phyloP scores from a whole-genome alignment of 2,888 invertebrate genomes.

The Nebria brevicollis region DNA sequence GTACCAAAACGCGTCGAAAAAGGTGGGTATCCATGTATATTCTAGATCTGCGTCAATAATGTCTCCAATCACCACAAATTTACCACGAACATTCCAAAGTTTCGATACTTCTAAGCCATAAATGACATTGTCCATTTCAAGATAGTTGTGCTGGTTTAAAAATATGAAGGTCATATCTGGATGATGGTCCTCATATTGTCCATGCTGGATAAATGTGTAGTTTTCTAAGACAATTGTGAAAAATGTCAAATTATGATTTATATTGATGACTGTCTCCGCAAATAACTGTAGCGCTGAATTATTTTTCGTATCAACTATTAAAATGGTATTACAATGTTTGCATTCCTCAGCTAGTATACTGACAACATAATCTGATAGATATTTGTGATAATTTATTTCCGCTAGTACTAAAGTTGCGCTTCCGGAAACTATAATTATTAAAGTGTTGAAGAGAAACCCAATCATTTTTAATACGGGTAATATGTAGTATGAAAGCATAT shows the following conservation, averaged over 20 bases:
- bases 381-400: not conserved
- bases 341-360: not conserved
- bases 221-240: not conserved
- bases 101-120: not conserved
- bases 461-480: too few relatives aligned
- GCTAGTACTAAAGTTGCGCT: not conserved
- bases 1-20: not conserved
- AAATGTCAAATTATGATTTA: not conserved
- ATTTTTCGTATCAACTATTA: not conserved
- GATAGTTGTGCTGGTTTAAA: not conserved
- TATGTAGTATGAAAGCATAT: too few relatives aligned
- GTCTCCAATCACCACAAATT: not conserved
- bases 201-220: not conserved
- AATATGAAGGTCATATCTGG: conserved; percentile 14
- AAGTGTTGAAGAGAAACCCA: too few relatives aligned
- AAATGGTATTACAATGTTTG: not conserved
- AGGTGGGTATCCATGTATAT: not conserved
- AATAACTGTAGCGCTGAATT: not conserved
- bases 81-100: conserved; percentile 3
- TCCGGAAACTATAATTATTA: too few relatives aligned
- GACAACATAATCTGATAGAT: not conserved
- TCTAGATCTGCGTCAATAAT: not conserved
- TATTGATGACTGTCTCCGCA: not conserved
- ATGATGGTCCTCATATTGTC: not conserved
- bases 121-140: not conserved